These are phyloP conservation scores for Jaculus jaculus DNA, from an alignment of 2,113 vertebrate species.

Conservation along the genomic window DNA sequence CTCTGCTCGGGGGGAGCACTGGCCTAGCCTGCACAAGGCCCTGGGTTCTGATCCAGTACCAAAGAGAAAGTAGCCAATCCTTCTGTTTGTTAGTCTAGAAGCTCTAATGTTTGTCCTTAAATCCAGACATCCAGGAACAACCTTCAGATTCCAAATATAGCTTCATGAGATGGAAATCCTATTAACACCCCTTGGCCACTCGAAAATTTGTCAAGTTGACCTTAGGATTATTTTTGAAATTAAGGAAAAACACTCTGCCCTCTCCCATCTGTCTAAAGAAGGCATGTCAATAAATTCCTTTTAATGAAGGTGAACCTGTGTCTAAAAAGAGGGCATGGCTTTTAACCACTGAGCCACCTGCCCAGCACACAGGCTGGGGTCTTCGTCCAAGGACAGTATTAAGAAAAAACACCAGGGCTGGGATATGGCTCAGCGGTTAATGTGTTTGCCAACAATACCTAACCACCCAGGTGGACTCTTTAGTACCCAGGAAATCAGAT, in stretches of 20 bases:
- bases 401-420: not conserved
- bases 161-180: not conserved
- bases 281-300: too few relatives aligned
- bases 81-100: not conserved
- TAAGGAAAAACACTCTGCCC: not conserved
- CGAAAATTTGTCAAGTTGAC: not conserved
- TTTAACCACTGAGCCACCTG: too few relatives aligned
- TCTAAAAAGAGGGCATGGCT: not conserved
- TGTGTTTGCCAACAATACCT: too few relatives aligned
- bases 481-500: too few relatives aligned
- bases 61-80: not conserved
- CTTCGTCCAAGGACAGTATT: too few relatives aligned
- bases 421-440: too few relatives aligned
- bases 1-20: not conserved
- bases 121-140: not conserved
- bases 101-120: not conserved
- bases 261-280: not conserved
- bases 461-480: too few relatives aligned
- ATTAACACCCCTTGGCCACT: too few relatives aligned
- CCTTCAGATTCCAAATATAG: not conserved
- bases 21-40: not conserved
- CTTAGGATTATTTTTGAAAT: not conserved
- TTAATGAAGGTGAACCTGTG: not conserved
- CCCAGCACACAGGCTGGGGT: too few relatives aligned
- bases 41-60: not conserved